Evolutionary conservation across 2,888 invertebrate species (phyloP), one percentile per base, ranked within the genome.

Genomic region (Eupithecia vulgata): DNA sequence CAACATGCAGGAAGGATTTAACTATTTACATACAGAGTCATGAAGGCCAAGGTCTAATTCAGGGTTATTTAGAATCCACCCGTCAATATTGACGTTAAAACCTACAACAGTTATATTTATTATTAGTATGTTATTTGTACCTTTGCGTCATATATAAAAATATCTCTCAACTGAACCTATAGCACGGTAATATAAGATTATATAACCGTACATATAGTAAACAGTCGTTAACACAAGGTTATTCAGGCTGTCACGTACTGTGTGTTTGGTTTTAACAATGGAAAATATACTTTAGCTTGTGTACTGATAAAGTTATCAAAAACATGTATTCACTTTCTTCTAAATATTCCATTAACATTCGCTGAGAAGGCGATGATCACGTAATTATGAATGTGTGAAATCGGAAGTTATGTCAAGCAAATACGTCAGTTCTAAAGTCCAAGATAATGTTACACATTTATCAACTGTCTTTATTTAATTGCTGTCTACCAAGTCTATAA

Each of bases 381-480:
- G 62, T 64, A 37, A 21, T 64, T 37, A 57, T 25, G 52, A 57
- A 25, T 25, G 25, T 57, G 72, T 77, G 45, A 75, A 73, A 73
- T 75, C 45, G 40, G 37, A 21, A 17, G 7, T 37, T 48, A 42
- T 75, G 67, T 67, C 21, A 70, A 10, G 61, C 35, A 65, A 67
- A 68, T 42, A 4, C 34, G n/a, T n/a, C 35, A 15, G 17, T 40
- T 12, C 67, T 73, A 68, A 72, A 76, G 73, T 74, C 67, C 74
- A 78, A 64, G 52, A 57, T 74, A 69, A 12, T 57, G 25, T 57
- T 57, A 21, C 25, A 57, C 57, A 57, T 57, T 25, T 25, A 57
- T 57, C 57, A 57, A 57, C 57, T 15, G 42, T 42, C 42, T 42
- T 1, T 12, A 40, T 21, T 45, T 17, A 13, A 45, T 45, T 45